Evolutionary conservation across 2,888 invertebrate species (phyloP), one percentile per base, ranked within the genome.

Genomic region (Hetaerina titia): DNA sequence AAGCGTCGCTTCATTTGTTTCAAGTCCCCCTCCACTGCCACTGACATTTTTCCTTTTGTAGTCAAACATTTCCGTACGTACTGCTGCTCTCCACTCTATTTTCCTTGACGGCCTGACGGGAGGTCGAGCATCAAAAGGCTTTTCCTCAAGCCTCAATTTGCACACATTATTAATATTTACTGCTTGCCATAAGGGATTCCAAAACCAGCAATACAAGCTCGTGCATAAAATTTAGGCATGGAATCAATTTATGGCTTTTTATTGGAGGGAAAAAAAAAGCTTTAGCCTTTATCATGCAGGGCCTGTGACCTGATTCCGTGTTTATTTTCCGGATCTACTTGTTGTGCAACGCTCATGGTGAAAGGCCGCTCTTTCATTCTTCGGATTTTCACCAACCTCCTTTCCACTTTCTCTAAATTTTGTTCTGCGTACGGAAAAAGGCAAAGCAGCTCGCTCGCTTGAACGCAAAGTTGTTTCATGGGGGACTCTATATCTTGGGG

Each of bases 291-390:
- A 92, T 92, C 92, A 45, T 92, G 69, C 56, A 92, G n/a, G 56
- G 56, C 7, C 92, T 92, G 45, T 92, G 92, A 92, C 92, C 92
- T 69, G 92, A 57, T 69, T 92, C 92, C 7, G 69, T 74, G 92
- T 92, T 92, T 92, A 69, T 92, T 92, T 92, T 92, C 92, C 92
- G 92, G 92, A 92, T 92, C 92, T 92, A 74, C 92, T 74, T 74
- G 92, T 92, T 92, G 92, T 92, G 92, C 92, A 92, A 92, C 90
- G 64, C 64, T 69, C 90, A 22, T 15, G 92, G 92, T 69, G 92
- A 92, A 92, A 92, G 92, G 92, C 92, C 19, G 69, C 92, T 74
- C 92, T 92, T 92, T 92, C 74, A 92, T 92, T 92, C 92, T 92
- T 69, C 31, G 45, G 92, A 92, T 64, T 92, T 92, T 92, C 92